Evolutionary conservation across 2,113 vertebrate genomes (phyloP).

Genomic region (Cebidichthys violaceus): DNA sequence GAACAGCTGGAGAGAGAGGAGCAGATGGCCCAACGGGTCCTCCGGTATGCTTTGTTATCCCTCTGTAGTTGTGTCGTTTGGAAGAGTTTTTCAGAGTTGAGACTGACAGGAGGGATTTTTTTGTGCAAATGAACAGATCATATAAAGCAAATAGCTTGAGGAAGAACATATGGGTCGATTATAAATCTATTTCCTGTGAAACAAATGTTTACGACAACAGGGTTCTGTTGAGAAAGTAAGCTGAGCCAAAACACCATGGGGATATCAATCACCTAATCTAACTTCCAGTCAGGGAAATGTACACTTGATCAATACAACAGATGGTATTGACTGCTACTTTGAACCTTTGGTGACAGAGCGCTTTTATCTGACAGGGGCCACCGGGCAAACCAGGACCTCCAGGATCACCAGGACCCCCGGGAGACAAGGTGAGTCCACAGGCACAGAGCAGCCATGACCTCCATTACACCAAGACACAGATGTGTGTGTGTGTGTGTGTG

Average conservation of each 20-base stretch:
- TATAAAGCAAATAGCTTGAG: neutral
- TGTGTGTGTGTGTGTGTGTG: neutral
- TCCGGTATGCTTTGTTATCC: conserved; percentile 73
- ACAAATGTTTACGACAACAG: neutral
- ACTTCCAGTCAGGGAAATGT: neutral
- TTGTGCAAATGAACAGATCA: neutral
- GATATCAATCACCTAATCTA: neutral
- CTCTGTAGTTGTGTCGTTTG: neutral
- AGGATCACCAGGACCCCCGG: conserved; percentile 78
- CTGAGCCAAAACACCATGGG: neutral
- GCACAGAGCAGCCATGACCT: neutral
- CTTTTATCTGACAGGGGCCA: conserved; percentile 80
- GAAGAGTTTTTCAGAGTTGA: neutral
- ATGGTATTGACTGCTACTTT: neutral
- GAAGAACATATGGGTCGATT: neutral
- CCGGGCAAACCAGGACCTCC: conserved; percentile 80
- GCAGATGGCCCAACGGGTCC: conserved; percentile 82
- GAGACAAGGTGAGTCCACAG: conserved; percentile 82
- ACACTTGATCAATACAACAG: neutral
- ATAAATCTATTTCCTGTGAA: neutral
- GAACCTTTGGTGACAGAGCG: neutral
- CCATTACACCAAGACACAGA: neutral
- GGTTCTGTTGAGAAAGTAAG: neutral
- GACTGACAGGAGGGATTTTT: neutral
- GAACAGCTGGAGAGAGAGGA: conserved; percentile 82